Percentiles rank a stretch among this genome's conserved stretches.
These are phyloP conservation scores for Plebejus anna DNA, from an alignment of 2,888 invertebrate genomes.

Conservation along the genomic window DNA sequence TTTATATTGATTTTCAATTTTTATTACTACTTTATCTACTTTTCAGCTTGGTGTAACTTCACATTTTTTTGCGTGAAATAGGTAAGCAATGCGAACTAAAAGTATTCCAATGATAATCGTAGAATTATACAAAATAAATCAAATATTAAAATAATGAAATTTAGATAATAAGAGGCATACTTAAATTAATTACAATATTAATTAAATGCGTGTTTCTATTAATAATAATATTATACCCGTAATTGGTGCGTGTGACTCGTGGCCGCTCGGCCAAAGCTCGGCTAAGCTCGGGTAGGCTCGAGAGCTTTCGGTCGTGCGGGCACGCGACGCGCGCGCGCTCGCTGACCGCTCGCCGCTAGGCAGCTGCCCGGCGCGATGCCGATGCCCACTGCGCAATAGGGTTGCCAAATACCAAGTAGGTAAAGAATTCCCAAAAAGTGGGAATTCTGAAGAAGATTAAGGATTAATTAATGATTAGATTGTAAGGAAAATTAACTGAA, in stretches of 20 bases:
- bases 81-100: no score
- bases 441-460: neutral
- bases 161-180: no score
- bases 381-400: slow-evolving; percentile 45
- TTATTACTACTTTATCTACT: no score
- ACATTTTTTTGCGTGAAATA: no score
- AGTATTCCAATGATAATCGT: no score
- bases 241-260: slow-evolving; percentile 32
- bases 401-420: neutral
- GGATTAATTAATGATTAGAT: no score
- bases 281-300: slow-evolving; percentile 57
- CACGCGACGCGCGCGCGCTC: slow-evolving; percentile 68
- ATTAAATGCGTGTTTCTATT: no score
- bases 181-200: neutral
- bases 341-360: slow-evolving; percentile 47
- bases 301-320: slow-evolving; percentile 53
- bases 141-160: no score
- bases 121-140: no score
- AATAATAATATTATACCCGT: no score
- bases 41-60: no score
- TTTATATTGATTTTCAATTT: no score
- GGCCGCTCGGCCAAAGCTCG: slow-evolving; percentile 56
- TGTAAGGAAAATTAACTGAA: neutral
- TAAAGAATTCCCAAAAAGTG: neutral
- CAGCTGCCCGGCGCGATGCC: slow-evolving; percentile 48